These are phyloP conservation scores for Agrotis puta DNA, from an alignment of 2,888 invertebrate species.

Conservation along the genomic window DNA sequence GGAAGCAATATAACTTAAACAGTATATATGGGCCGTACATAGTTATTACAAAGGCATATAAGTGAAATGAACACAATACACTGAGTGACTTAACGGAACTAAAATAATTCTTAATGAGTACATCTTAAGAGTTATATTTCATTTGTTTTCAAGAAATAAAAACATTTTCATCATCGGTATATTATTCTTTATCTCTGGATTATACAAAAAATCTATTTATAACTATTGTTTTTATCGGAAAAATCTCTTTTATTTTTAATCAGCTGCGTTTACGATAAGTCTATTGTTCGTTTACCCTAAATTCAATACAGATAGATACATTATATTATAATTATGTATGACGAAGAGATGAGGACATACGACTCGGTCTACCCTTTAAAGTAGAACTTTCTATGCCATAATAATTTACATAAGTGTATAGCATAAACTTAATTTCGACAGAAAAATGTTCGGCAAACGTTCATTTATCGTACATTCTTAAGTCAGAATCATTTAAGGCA, in stretches of 20 bases:
- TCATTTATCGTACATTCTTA: no score
- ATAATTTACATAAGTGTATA: no score
- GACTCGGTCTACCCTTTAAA: background rate
- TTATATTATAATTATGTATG: background rate
- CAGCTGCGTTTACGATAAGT: constrained; percentile 61
- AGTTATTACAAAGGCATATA: constrained; percentile 32
- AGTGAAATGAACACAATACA: constrained; percentile 43
- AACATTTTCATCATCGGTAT: constrained; percentile 33
- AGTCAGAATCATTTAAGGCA: no score
- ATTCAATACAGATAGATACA: constrained; percentile 33
- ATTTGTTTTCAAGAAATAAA: constrained; percentile 44
- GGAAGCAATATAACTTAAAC: constrained; percentile 77
- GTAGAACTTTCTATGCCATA: no score
- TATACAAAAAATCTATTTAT: constrained; percentile 29
- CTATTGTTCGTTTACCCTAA: constrained; percentile 54
- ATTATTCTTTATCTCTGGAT: constrained; percentile 35
- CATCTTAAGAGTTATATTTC: constrained; percentile 42
- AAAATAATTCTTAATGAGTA: constrained; percentile 45
- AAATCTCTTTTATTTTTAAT: constrained; percentile 50
- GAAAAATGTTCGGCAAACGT: no score
- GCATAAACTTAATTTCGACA: no score
- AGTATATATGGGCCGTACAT: constrained; percentile 57
- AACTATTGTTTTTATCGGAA: constrained; percentile 39
- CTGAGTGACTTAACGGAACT: constrained; percentile 39
- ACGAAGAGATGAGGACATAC: constrained; percentile 34